These are phyloP conservation scores for Melanocharis versteri DNA, from an alignment of 2,113 vertebrate genomes.

Conservation along the genomic window DNA sequence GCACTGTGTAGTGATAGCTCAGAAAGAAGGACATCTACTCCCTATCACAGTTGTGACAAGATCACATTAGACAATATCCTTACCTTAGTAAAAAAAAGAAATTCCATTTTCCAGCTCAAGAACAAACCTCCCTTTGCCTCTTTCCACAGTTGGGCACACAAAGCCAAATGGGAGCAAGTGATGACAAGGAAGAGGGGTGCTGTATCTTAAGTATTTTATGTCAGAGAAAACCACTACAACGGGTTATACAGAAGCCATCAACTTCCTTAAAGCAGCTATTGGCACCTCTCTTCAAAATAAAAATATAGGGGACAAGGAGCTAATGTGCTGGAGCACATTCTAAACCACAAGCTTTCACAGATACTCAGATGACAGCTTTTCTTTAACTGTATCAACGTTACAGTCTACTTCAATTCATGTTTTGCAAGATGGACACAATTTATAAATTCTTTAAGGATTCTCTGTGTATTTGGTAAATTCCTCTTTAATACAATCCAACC, in stretches of 20 bases:
- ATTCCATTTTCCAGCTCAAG: neutral
- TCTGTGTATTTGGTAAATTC: slow-evolving; percentile 54
- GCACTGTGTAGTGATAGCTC: neutral
- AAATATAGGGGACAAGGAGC: neutral
- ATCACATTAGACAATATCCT: neutral
- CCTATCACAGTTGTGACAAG: neutral
- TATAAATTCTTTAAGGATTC: slow-evolving; percentile 16
- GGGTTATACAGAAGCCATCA: neutral
- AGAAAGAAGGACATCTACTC: neutral
- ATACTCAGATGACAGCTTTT: neutral
- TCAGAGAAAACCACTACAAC: neutral
- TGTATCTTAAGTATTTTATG: neutral
- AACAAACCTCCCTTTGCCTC: neutral
- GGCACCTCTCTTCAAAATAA: neutral
- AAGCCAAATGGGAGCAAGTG: neutral
- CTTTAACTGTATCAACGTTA: neutral
- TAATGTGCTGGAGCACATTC: neutral
- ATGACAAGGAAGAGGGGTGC: neutral
- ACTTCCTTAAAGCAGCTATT: neutral
- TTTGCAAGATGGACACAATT: neutral
- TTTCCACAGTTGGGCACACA: neutral
- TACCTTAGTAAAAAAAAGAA: neutral
- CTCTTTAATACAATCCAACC: slow-evolving; percentile 76
- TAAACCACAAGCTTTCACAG: neutral
- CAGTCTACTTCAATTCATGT: neutral